Conservation (phyloP, 1,140 invertebrate genomes). For the Ceratoteleas bidentatus region DNA sequence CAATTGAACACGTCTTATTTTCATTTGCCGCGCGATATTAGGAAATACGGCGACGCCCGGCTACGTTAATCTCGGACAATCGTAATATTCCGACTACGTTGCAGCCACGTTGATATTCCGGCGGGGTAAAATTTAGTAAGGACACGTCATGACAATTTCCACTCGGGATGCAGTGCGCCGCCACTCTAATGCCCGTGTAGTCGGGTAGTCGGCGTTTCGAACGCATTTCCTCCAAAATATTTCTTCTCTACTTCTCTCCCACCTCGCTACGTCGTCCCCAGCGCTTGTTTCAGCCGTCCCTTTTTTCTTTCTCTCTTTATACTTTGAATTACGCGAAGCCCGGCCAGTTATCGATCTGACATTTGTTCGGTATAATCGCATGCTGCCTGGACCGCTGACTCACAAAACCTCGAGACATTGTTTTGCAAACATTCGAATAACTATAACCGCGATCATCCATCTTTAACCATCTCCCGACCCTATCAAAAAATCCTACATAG, state of each 20-base stretch:
- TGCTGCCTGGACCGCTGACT: constrained; percentile 39
- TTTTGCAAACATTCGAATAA: too few relatives aligned
- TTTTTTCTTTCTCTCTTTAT: constrained; percentile 25
- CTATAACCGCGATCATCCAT: too few relatives aligned
- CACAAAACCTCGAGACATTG: constrained; percentile 41
- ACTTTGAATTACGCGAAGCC: constrained; percentile 56
- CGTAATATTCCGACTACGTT: constrained; percentile 58
- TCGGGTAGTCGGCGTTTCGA: constrained; percentile 41
- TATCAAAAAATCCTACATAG: too few relatives aligned
- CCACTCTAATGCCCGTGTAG: constrained; percentile 50
- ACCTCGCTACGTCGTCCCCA: constrained; percentile 9
- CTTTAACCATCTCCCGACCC: too few relatives aligned
- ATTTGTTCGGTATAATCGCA: constrained; percentile 57
- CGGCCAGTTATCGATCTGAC: constrained; percentile 60
- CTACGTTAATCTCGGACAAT: constrained; percentile 59
- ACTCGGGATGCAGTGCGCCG: constrained; percentile 38
- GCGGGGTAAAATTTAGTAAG: constrained; percentile 52
- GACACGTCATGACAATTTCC: constrained; percentile 59
- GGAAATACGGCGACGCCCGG: constrained; percentile 39
- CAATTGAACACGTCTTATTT: constrained; percentile 61
- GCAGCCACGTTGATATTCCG: constrained; percentile 56
- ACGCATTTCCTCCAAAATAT: constrained; percentile 51
- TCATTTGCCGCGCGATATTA: constrained; percentile 58
- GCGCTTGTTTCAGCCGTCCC: background rate
- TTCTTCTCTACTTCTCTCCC: constrained; percentile 17